Base-by-base conservation (phyloP, 2,888 invertebrate species). In the Cepaea hortensis region DNA sequence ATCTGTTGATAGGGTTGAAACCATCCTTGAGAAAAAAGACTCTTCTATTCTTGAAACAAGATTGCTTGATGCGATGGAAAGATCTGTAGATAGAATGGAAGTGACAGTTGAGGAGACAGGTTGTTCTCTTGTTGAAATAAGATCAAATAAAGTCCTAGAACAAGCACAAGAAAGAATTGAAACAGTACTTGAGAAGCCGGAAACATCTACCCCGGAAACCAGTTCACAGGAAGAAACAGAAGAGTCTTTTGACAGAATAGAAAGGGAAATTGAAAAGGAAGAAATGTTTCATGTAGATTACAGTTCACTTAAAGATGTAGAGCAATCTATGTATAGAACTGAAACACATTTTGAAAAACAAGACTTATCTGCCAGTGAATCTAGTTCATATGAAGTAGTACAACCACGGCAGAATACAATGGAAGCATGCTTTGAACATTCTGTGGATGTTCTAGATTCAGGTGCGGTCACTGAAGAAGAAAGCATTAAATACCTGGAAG, bases 241-340 rank as follows among this genome's bases (percentile, higher is more conserved):
- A 23, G 23, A 72, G 18, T 72, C 72, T 23, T 20, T 81, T 18
- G 81, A 81, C 62, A 81, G 81, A 81, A 65, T 81, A 20, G 83
- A 83, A 61, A n/a, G 11, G 23, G 61, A 79, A 61, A 23, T 79
- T 20, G 79, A 79, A 20, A 50, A 46, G 50, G 6, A 48, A 46
- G 77, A 50, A 15, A 3, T 50, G 23, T 77, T 7, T 50, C 48
- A 11, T 68, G 5, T 15, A n/a, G 68, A 68, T 18, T 5, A 18
- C 11, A 68, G 50, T 48, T n/a, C 18, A 20, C 68, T 9, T 55
- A 11, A 55, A 55, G 55, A 82, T 23, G n/a, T 4, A 62, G 73
- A 84, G 20, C 46, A 23, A 35, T 84, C 73, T 76, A 65, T 84
- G 3, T 76, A 84, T 35, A 84, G 77, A 77, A n/a, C 35, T 11